Conservation (phyloP, 2,888 invertebrate species). For the Heliconius aoede region DNA sequence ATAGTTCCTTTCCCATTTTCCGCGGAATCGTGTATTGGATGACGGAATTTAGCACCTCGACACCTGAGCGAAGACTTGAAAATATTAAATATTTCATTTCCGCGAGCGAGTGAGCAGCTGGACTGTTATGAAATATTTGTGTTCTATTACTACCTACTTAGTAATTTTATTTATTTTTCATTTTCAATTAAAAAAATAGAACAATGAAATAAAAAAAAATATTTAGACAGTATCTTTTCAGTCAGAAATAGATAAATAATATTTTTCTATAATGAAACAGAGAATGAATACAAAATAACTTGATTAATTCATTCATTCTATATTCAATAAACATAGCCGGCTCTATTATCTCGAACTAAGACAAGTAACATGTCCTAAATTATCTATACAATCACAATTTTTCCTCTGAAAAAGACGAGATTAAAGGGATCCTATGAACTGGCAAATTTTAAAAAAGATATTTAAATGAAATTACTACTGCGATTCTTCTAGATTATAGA, state of each 20-base stretch:
- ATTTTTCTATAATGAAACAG: neutral
- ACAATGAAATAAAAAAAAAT: neutral
- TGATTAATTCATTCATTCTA: neutral
- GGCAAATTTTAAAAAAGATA: slow-evolving; percentile 13
- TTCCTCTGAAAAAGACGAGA: neutral
- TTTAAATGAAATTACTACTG: slow-evolving; percentile 9
- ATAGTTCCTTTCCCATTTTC: too few relatives aligned
- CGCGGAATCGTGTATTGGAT: too few relatives aligned
- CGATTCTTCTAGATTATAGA: neutral
- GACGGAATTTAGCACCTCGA: too few relatives aligned
- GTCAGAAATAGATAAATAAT: neutral
- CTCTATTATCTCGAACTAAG: neutral
- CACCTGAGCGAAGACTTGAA: too few relatives aligned
- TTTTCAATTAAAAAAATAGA: neutral
- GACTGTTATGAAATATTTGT: neutral
- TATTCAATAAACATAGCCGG: slow-evolving; percentile 3
- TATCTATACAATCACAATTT: slow-evolving; percentile 19
- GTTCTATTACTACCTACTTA: neutral
- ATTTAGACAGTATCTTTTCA: neutral
- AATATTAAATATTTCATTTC: too few relatives aligned
- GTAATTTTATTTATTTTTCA: neutral
- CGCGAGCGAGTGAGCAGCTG: too few relatives aligned
- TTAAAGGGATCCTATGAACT: slow-evolving; percentile 15
- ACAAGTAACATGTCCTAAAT: slow-evolving; percentile 14
- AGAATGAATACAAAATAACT: neutral